These are phyloP conservation scores for Melieria omissa DNA, from an alignment of 2,888 invertebrate species.

Conservation along the genomic window DNA sequence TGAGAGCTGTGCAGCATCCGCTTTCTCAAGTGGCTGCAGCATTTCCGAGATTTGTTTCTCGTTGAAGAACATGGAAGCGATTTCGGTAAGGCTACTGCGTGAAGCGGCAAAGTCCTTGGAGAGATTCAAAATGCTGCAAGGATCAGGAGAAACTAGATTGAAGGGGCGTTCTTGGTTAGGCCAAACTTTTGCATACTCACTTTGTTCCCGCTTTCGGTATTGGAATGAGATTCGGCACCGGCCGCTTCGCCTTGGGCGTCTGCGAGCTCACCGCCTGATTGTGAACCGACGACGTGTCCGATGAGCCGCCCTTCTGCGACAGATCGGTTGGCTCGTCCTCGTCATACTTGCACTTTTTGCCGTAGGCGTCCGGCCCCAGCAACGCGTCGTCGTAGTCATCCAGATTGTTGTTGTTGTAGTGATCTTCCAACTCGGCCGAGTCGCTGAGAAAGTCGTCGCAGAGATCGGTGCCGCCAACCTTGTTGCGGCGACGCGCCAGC, in stretches of 20 bases:
- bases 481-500: slow-evolving; percentile 75
- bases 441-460: slow-evolving; percentile 64
- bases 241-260: slow-evolving; percentile 67
- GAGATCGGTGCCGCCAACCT: slow-evolving; percentile 76
- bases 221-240: slow-evolving; percentile 82
- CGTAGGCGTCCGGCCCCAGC: slow-evolving; percentile 48
- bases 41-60: slow-evolving; percentile 56
- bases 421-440: slow-evolving; percentile 62
- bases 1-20: slow-evolving; percentile 56
- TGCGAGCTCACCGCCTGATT: slow-evolving; percentile 45
- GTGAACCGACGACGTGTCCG: slow-evolving; percentile 58
- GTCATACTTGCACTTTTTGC: slow-evolving; percentile 59
- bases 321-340: slow-evolving; percentile 65
- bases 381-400: slow-evolving; percentile 61
- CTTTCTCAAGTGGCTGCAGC: slow-evolving; percentile 53
- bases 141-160: no score
- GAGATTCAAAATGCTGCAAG: slow-evolving; percentile 60
- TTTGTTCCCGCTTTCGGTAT: slow-evolving; percentile 67
- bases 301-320: slow-evolving; percentile 65
- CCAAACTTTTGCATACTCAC: slow-evolving; percentile 46
- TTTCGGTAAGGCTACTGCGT: slow-evolving; percentile 69
- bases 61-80: slow-evolving; percentile 68
- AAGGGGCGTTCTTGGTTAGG: background rate
- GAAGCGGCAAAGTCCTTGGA: slow-evolving; percentile 61
- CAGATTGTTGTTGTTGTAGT: slow-evolving; percentile 62